Conservation (phyloP, 2,888 invertebrate genomes). For the Phengaris alcon region DNA sequence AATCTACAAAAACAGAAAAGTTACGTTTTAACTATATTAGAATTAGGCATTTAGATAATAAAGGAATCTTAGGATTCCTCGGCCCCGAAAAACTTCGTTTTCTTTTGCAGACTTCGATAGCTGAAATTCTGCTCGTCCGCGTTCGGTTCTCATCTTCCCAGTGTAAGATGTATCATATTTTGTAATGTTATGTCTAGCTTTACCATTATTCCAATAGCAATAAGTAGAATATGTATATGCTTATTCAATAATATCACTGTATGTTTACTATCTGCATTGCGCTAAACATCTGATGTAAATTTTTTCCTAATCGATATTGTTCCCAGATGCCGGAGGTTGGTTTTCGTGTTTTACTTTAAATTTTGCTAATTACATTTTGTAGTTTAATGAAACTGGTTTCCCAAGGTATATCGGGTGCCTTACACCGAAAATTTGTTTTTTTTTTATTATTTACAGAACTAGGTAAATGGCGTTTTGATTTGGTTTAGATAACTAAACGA, state of each 20-base stretch:
- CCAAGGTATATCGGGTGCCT: not conserved
- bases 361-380: not conserved
- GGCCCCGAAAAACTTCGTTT: not conserved
- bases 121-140: not conserved
- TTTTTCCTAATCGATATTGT: slow-evolving; percentile 6
- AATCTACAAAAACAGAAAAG: not conserved
- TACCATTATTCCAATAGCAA: not conserved
- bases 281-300: not conserved
- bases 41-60: not conserved
- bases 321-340: not conserved
- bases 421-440: slow-evolving; percentile 1
- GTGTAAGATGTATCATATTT: slow-evolving; percentile 4
- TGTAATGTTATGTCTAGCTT: slow-evolving; percentile 20
- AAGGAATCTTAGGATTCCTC: not conserved
- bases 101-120: slow-evolving; percentile 2
- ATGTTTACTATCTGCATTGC: slow-evolving; percentile 9
- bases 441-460: slow-evolving; percentile 20
- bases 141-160: not conserved
- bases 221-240: slow-evolving; percentile 10
- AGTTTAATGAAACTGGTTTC: not conserved
- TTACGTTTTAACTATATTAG: not conserved
- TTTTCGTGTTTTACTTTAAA: not conserved
- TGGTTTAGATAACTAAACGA: not conserved
- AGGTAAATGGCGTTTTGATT: not conserved
- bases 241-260: not conserved